phyloP scores from a whole-genome alignment of 1,140 invertebrate species.

The Aphis gossypii region DNA sequence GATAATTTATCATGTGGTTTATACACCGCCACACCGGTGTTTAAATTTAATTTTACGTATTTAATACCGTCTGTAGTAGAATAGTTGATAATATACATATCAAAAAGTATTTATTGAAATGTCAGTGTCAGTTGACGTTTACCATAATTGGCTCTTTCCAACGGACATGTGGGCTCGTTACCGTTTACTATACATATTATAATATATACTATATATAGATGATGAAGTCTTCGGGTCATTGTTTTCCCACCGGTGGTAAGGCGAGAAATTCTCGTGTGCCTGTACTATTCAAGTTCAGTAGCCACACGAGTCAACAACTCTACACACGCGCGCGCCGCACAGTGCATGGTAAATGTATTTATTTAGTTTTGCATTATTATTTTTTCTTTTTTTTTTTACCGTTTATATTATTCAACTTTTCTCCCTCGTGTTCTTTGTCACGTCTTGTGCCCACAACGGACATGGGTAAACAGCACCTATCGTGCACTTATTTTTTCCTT shows the following conservation, averaged over 20 bases:
- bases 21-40: background rate
- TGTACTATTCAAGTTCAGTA: slow-evolving; percentile 26
- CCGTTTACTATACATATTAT: background rate
- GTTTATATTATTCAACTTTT: slow-evolving; percentile 34
- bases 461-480: slow-evolving; percentile 18
- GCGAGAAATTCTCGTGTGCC: slow-evolving; percentile 34
- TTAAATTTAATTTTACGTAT: background rate
- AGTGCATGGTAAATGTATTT: slow-evolving; percentile 23
- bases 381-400: background rate
- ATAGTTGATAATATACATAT: background rate
- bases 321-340: background rate
- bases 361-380: slow-evolving; percentile 27
- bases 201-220: background rate
- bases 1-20: background rate
- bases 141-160: background rate
- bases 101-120: background rate
- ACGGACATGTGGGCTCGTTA: background rate
- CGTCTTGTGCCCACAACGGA: slow-evolving; percentile 12
- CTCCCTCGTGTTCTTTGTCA: slow-evolving; percentile 27
- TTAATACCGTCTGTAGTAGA: background rate
- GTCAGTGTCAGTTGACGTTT: slow-evolving; percentile 11
- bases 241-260: slow-evolving; percentile 13
- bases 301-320: slow-evolving; percentile 39
- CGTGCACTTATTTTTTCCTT: background rate
- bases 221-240: slow-evolving; percentile 33